These are phyloP conservation scores for Bombus vancouverensis DNA, from an alignment of 1,140 invertebrate genomes.

Conservation along the genomic window DNA sequence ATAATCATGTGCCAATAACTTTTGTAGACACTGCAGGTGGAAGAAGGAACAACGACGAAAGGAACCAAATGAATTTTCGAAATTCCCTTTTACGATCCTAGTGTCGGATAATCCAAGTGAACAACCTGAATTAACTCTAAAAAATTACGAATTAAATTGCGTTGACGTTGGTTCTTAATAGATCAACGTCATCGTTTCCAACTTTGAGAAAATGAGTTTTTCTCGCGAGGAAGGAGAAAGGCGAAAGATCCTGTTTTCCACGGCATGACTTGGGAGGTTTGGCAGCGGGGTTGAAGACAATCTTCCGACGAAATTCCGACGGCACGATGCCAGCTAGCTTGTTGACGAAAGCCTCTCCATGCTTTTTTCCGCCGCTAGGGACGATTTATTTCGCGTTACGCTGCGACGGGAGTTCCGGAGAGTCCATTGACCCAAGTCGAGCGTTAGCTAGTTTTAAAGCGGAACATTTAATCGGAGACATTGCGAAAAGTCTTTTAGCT, in stretches of 20 bases:
- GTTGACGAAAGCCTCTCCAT: slow-evolving; percentile 39
- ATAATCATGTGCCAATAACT: too few species aligned
- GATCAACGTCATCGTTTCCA: background rate
- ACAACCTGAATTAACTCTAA: too few species aligned
- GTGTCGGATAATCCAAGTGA: too few species aligned
- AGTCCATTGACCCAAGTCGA: slow-evolving; percentile 16
- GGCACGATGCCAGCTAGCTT: slow-evolving; percentile 47
- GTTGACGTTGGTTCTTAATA: background rate
- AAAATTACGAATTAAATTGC: too few species aligned
- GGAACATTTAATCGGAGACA: background rate
- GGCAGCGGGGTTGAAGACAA: slow-evolving; percentile 43
- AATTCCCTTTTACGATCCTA: too few species aligned
- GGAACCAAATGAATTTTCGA: too few species aligned
- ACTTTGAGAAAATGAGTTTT: slow-evolving; percentile 22
- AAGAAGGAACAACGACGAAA: too few species aligned
- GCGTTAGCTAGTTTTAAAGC: background rate
- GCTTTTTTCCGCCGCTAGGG: background rate
- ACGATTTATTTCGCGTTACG: slow-evolving; percentile 45
- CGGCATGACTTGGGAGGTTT: slow-evolving; percentile 37
- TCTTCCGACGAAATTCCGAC: slow-evolving; percentile 38
- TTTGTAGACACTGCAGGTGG: too few species aligned
- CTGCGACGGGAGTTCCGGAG: background rate
- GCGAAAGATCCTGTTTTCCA: slow-evolving; percentile 31
- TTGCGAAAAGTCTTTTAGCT: background rate
- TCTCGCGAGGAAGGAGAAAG: background rate